A percentile compares a stretch with the other conserved stretches of the same genome.
phyloP scores from a whole-genome alignment of 2,888 invertebrate genomes.

The Thereva nobilitata region DNA sequence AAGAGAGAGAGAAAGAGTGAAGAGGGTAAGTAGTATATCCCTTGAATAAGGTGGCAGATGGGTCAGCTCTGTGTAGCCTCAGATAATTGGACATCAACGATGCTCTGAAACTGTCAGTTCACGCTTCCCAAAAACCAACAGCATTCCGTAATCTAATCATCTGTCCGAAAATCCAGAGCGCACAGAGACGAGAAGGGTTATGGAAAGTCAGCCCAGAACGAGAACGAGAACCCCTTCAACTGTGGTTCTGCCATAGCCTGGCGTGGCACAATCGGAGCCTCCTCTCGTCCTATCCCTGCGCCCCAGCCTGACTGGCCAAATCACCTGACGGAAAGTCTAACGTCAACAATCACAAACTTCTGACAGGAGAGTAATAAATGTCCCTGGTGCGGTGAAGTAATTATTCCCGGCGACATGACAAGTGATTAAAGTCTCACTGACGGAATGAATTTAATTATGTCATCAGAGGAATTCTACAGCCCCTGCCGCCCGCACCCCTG shows the following conservation, averaged over 20 bases:
- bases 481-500: background rate
- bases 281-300: background rate
- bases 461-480: conserved; percentile 12
- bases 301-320: conserved; percentile 11
- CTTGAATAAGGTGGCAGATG: conserved; percentile 4
- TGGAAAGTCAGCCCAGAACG: too few relatives aligned
- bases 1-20: too few relatives aligned
- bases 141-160: conserved; percentile 27
- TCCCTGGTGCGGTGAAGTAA: conserved; percentile 37
- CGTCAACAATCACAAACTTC: conserved; percentile 40
- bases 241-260: background rate
- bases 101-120: conserved; percentile 27
- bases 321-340: conserved; percentile 41
- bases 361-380: conserved; percentile 41
- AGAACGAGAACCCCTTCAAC: background rate
- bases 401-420: conserved; percentile 38
- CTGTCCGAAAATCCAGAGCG: background rate
- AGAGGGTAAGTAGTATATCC: too few relatives aligned
- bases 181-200: too few relatives aligned
- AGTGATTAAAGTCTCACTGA: conserved; percentile 39
- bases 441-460: conserved; percentile 37
- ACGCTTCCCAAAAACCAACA: background rate
- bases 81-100: conserved; percentile 27
- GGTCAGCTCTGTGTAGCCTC: conserved; percentile 11
- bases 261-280: background rate